Base-by-base conservation (phyloP, 1,140 invertebrate genomes). In the Nymphalis io region DNA sequence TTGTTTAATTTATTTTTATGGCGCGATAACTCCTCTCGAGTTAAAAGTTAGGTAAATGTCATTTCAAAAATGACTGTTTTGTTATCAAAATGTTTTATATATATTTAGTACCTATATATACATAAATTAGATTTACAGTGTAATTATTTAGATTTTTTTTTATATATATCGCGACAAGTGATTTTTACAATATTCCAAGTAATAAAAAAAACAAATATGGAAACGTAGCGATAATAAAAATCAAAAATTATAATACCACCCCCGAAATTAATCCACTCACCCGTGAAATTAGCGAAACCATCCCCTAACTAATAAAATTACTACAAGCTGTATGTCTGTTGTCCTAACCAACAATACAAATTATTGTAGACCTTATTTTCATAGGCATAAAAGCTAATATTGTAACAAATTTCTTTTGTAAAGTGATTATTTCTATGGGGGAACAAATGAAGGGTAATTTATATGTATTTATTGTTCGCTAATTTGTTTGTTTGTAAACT, bases 241-340 rank as follows among this genome's bases (percentile, higher is more conserved):
- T 33, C 23, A 55, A 57, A 64, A 59, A 60, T 53, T 39, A 60
- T 61, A 61, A 66, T 55, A 58, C 62, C 20, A 27, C 23, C 42
- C 65, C 55, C 40, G 4, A 40, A 67, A 60, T 74, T 63, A 74
- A 71, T 59, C 64, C 62, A 74, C 57, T 74, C 62, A 59, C 40
- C 42, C 63, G 68, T 66, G 70, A 70, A 74, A 74, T 74, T 67
- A 70, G 44, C 59, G 38, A 63, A 60, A 67, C 68, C 72, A 60
- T 61, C 69, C 46, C 67, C 42, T 20, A 60, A 44, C 53, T 61
- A 61, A 74, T 74, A 74, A 71, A 65, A 66, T 58, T 65, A 65
- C 42, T 27, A 64, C 60, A 66, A 70, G 53, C 44, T 23, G 57
- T 71, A 55, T 60, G 38, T 68, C 63, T 72, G 70, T 72, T 44